Evolutionary conservation across 1,140 invertebrate species (phyloP).

Genomic region (Lamellibrachia luymesi): DNA sequence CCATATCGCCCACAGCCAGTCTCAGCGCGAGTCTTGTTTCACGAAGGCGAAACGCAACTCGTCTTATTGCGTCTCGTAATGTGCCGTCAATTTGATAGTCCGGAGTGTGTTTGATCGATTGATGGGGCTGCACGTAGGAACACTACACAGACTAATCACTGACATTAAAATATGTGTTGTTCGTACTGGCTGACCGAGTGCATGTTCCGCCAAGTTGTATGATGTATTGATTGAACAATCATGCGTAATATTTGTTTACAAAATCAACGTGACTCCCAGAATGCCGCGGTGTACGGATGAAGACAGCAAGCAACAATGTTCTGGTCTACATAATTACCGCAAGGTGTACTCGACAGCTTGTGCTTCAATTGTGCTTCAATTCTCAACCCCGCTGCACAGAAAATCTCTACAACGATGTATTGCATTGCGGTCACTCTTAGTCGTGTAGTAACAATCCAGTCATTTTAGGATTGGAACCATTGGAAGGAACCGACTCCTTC

Average conservation of each 20-base stretch:
- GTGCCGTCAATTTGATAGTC: background rate
- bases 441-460: too few species aligned
- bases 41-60: background rate
- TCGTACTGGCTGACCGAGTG: background rate
- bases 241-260: background rate
- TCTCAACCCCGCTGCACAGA: background rate
- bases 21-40: too few species aligned
- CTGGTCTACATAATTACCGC: background rate
- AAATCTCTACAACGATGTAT: too few species aligned
- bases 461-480: too few species aligned
- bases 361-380: background rate
- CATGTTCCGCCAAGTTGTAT: background rate
- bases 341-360: background rate
- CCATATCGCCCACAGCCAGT: too few species aligned
- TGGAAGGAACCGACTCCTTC: too few species aligned
- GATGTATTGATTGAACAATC: background rate
- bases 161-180: background rate
- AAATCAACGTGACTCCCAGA: background rate
- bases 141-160: background rate
- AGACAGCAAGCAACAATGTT: background rate
- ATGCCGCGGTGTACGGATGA: background rate
- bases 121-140: background rate
- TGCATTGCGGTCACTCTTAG: too few species aligned
- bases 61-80: background rate
- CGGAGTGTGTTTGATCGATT: background rate